A percentile compares a stretch with the other conserved stretches of the same genome.
These are phyloP conservation scores for Galagoides demidoff DNA, from an alignment of 2,797 vertebrate genomes.

Conservation along the genomic window DNA sequence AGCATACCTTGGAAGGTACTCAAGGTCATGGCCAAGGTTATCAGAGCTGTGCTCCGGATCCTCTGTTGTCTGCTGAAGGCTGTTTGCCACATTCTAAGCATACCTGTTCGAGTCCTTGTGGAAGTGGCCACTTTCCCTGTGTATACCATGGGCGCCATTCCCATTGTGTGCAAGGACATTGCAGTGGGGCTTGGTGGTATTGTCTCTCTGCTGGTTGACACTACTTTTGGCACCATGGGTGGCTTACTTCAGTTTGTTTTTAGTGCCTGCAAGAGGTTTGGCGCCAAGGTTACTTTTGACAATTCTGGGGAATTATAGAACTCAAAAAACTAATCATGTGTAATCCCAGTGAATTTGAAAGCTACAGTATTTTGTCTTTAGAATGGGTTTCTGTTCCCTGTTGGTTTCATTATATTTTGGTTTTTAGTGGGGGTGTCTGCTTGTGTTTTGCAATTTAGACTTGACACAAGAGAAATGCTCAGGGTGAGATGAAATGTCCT, in stretches of 20 bases:
- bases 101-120: conserved; percentile 84
- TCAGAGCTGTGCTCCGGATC: conserved; percentile 84
- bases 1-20: conserved; percentile 86
- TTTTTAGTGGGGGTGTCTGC: conserved; percentile 54
- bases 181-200: conserved; percentile 83
- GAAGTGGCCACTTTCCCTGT: conserved; percentile 88
- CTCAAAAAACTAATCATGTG: conserved; percentile 44
- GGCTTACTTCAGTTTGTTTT: conserved; percentile 82
- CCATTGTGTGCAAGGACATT: conserved; percentile 86
- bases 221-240: conserved; percentile 80
- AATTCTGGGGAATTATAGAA: conserved; percentile 74
- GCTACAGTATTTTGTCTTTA: conserved; percentile 65
- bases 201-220: conserved; percentile 80
- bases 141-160: conserved; percentile 86
- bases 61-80: conserved; percentile 82
- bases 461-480: conserved; percentile 48
- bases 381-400: conserved; percentile 59
- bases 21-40: conserved; percentile 82
- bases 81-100: conserved; percentile 83
- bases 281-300: conserved; percentile 83
- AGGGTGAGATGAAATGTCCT: not conserved
- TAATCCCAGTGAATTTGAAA: conserved; percentile 23
- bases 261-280: conserved; percentile 79
- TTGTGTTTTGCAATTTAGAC: conserved; percentile 43
- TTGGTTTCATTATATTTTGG: conserved; percentile 79